phyloP scores from a whole-genome alignment of 2,113 vertebrate species.

The Pseudopodoces humilis region DNA sequence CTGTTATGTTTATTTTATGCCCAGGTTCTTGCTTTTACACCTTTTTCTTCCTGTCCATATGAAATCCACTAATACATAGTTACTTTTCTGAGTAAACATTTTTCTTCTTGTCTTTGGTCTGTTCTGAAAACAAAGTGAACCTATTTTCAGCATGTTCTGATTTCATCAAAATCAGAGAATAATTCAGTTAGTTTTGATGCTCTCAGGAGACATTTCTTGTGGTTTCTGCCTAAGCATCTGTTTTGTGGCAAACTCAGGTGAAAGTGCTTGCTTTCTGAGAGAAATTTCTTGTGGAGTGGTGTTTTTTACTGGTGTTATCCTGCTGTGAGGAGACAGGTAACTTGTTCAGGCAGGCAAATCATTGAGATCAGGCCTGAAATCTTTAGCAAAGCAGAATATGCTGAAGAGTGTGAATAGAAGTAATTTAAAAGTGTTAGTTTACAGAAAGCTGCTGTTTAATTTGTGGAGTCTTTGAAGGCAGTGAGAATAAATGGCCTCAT shows the following conservation, averaged over 20 bases:
- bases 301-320: not conserved
- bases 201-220: not conserved
- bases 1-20: not conserved
- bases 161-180: not conserved
- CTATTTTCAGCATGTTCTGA: not conserved
- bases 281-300: not conserved
- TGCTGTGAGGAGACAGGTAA: not conserved
- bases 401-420: slow-evolving; percentile 20
- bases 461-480: not conserved
- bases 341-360: slow-evolving; percentile 10
- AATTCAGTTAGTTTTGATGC: not conserved
- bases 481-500: not conserved
- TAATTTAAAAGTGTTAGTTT: slow-evolving; percentile 50
- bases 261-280: not conserved
- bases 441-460: slow-evolving; percentile 4
- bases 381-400: not conserved
- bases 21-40: not conserved
- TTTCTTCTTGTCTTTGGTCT: not conserved
- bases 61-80: not conserved
- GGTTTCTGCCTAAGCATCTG: not conserved
- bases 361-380: not conserved
- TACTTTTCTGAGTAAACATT: not conserved
- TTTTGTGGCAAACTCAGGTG: not conserved
- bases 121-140: not conserved
- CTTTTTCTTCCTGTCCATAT: not conserved